Evolutionary conservation across 2,113 vertebrate genomes (phyloP), one percentile per base, ranked within the genome.

Genomic region (Nycticryphes semicollaris): DNA sequence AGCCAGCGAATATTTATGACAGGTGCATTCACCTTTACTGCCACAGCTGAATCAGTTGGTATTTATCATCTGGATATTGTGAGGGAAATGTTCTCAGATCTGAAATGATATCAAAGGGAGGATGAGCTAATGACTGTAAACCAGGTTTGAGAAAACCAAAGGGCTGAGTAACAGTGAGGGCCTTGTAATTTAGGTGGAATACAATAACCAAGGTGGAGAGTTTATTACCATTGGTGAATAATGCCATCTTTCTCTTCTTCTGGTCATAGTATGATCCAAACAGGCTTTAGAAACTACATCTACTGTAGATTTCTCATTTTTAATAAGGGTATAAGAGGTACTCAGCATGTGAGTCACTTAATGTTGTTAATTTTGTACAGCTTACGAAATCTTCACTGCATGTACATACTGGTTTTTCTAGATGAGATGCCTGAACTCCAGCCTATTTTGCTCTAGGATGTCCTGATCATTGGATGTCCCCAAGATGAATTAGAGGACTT

Each of bases 1-100:
- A 94, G 66, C 41, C 67, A 30, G 84, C 47, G 79, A 89, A 94
- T 96, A 91, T 95, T 96, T 96, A 92, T 86, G 81, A 66, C 70
- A 87, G 69, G 62, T 83, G 50, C 31, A 24, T 96, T 97, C 93
- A 94, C 93, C 93, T 97, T 97, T 89, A 47, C 53, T 92, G 81
- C 75, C 23, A 28, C 60, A 85, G 91, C 78, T 91, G 96, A 95
- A 93, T 94, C 89, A 93, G 62, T 66, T 93, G 78, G 75, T 83
- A 85, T 96, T 95, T 92, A 43, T 93, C 75, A 87, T 60, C 41
- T 77, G 54, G 51, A 47, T 75, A 37, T 59, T 70, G 37, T 20
- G 43, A 86, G 79, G 63, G 72, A 60, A 87, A 76, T 80, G 50
- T 93, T 81, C 92, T 94, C n/a, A 75, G 18, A 43, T 80, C 31